phyloP scores from a whole-genome alignment of 2,113 vertebrate species.

The Anser brachyrhynchus region DNA sequence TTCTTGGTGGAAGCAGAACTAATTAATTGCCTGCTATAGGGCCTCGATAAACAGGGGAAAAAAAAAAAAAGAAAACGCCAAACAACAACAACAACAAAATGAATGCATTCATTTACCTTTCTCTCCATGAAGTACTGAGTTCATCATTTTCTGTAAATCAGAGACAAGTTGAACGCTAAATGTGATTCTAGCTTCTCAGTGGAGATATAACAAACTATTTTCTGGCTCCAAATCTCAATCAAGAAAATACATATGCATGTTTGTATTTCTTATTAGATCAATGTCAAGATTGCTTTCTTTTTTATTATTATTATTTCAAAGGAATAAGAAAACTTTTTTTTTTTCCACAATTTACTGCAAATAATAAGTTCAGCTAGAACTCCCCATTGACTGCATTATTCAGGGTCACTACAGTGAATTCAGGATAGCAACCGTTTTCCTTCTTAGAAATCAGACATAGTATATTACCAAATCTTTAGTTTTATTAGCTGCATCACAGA shows the following conservation, averaged over 20 bases:
- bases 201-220: background rate
- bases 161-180: background rate
- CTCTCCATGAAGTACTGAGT: background rate
- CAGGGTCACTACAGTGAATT: background rate
- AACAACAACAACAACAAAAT: background rate
- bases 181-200: background rate
- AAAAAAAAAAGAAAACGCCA: background rate
- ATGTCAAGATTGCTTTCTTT: background rate
- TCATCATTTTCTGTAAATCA: background rate
- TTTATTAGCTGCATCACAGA: background rate
- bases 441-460: background rate
- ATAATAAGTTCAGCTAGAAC: background rate
- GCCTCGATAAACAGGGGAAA: background rate
- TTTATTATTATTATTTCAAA: background rate
- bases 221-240: background rate
- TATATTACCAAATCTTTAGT: background rate
- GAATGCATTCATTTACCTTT: background rate
- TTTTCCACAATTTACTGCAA: background rate
- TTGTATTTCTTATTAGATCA: constrained; percentile 9
- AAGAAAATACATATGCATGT: constrained; percentile 9
- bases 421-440: background rate
- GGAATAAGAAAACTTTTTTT: background rate
- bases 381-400: background rate
- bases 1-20: background rate
- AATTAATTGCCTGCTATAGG: background rate